Evolutionary conservation across 2,113 vertebrate genomes (phyloP).

Genomic region (Numenius arquata): DNA sequence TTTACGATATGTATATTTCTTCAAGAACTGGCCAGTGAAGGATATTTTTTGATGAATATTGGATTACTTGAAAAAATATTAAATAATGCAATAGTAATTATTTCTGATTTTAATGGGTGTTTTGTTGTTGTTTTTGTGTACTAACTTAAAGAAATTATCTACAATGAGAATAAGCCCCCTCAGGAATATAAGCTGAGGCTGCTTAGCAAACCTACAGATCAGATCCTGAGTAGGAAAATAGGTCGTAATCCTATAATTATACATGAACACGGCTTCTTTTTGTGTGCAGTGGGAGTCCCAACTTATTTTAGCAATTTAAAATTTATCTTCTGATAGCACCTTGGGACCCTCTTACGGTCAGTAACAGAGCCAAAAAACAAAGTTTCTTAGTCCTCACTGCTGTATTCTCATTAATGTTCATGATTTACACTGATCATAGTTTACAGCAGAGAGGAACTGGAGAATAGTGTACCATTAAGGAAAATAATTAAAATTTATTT

Average conservation of each 20-base stretch:
- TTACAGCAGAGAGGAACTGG: not conserved
- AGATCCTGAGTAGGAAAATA: not conserved
- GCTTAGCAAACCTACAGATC: not conserved
- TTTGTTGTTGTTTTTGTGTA: not conserved
- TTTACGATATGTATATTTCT: not conserved
- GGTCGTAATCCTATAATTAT: not conserved
- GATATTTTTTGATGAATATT: not conserved
- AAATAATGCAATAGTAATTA: not conserved
- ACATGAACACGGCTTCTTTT: not conserved
- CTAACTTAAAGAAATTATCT: not conserved
- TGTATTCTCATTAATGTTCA: not conserved
- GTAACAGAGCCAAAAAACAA: not conserved
- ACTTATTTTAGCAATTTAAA: constrained; percentile 36
- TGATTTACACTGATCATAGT: not conserved
- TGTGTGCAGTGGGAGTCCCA: not conserved
- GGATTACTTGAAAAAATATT: not conserved
- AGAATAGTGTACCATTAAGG: not conserved
- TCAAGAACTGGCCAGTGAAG: not conserved
- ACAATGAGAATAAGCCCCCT: not conserved
- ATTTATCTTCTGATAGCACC: not conserved
- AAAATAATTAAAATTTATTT: not conserved
- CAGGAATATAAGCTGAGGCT: not conserved
- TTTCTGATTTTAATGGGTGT: not conserved
- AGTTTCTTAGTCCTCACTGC: not conserved
- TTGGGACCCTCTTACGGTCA: not conserved